Conservation (phyloP, 2,888 invertebrate genomes). For the Tetropium fuscum region DNA sequence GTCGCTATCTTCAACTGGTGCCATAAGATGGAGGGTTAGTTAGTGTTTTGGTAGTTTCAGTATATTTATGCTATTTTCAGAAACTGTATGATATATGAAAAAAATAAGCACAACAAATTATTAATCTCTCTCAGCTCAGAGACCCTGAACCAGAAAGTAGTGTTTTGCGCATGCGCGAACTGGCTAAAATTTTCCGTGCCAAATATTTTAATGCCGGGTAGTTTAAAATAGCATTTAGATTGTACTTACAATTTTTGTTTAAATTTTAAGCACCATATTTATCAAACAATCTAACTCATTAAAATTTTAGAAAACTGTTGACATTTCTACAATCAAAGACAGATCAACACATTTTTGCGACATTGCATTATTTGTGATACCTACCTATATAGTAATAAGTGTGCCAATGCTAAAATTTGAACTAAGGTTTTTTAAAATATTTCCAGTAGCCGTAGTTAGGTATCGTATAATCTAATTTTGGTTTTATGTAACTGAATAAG, state of each 20-base stretch:
- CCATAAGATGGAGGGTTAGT: conserved; percentile 60
- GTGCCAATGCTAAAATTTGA: neutral
- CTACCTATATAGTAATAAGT: neutral
- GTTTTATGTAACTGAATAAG: too few relatives aligned
- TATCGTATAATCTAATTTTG: too few relatives aligned
- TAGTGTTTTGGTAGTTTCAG: neutral
- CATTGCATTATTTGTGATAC: too few relatives aligned
- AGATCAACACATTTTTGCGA: too few relatives aligned
- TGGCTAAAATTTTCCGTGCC: neutral
- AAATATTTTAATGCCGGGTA: neutral
- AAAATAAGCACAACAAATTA: conserved; percentile 10
- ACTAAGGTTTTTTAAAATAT: too few relatives aligned
- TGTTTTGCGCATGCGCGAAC: neutral
- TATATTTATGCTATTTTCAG: neutral
- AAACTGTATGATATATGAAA: neutral
- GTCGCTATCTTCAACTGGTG: conserved; percentile 67
- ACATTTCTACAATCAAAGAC: too few relatives aligned
- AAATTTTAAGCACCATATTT: too few relatives aligned
- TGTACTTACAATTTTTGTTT: neutral
- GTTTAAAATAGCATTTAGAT: neutral
- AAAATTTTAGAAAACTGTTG: too few relatives aligned
- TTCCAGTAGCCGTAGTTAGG: too few relatives aligned
- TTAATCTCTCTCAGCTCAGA: neutral
- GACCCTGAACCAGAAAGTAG: neutral
- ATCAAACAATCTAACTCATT: too few relatives aligned